Conservation (phyloP, 2,888 invertebrate species). For the Dicyrtomina minuta region DNA sequence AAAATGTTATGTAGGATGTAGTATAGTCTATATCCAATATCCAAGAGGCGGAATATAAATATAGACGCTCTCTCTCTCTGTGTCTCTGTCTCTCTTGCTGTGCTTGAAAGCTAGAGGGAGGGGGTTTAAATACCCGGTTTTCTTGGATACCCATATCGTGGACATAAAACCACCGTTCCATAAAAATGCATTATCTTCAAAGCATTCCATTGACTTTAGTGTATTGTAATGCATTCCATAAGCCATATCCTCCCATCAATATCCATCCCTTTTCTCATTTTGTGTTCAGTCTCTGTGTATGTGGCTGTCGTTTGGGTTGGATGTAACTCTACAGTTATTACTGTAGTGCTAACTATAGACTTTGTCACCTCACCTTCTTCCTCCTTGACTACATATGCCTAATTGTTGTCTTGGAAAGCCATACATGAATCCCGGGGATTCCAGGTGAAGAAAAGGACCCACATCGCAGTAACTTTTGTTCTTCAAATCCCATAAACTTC, state of each 20-base stretch:
- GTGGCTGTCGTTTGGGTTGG: not conserved
- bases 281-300: conserved; percentile 18
- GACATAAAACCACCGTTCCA: conserved; percentile 48
- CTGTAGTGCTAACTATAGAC: conserved; percentile 23
- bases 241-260: conserved; percentile 44
- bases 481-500: conserved; percentile 49
- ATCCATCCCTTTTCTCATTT: conserved; percentile 39
- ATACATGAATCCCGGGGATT: conserved; percentile 21
- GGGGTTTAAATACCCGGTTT: conserved; percentile 32
- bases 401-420: conserved; percentile 43
- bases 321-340: conserved; percentile 1
- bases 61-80: too few relatives aligned
- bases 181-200: conserved; percentile 49
- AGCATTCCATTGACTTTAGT: conserved; percentile 47
- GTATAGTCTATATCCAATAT: too few relatives aligned
- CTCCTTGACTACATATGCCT: conserved; percentile 28
- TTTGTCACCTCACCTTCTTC: conserved; percentile 32
- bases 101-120: conserved; percentile 9
- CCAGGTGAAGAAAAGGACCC: conserved; percentile 25
- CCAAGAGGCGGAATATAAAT: not conserved
- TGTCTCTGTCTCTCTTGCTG: too few relatives aligned
- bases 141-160: conserved; percentile 26
- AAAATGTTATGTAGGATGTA: conserved; percentile 14
- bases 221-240: conserved; percentile 45
- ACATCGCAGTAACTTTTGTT: conserved; percentile 42